Evolutionary conservation across 2,797 vertebrate genomes (phyloP), one percentile per base, ranked within the genome.

Genomic region (Chaenodraco wilsoni): DNA sequence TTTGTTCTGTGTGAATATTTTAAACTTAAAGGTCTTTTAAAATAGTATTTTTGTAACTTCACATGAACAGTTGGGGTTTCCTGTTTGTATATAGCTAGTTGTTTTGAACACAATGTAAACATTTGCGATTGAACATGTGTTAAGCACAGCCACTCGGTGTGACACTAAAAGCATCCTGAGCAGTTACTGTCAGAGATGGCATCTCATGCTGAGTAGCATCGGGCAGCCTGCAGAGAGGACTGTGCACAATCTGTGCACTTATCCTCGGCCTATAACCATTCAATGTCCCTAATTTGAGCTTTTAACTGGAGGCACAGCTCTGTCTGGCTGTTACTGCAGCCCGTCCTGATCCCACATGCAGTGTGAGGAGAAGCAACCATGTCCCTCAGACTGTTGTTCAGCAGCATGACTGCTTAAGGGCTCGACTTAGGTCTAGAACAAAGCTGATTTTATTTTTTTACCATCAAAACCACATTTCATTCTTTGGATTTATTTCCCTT

Each of bases 401-500:
- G 49, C 44, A 9, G 61, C 23, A 9, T n/a, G 16, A 12, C 43
- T 52, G 27, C 51, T 50, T 3, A 2, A 11, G 69, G 33, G 16
- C 16, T 61, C 9, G 2, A 27, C 41, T 23, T 27, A 27, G n/a
- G n/a, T 8, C 16, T 15, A 2, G 12, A 6, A 55, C 46, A 50
- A 2, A 23, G 50, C 12, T 16, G 8, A 13, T 16, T 1, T 45
- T 58, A 3, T 65, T 57, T 68, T 56, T 48, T 69, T 50, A 68
- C 17, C 17, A 33, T 50, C 37, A 27, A 1, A 33, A n/a, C 5
- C 0, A 33, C 10, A 23, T 13, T 64, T 64, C 51, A 13, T 3
- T 48, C 14, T 72, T 58, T 46, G 33, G 40, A 74, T 67, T 33
- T 2, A 17, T 91, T 95, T 94, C 81, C 94, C 95, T 98, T 98